phyloP scores from a whole-genome alignment of 64 coral and sea anemone genomes.

The Pocillopora verrucosa region DNA sequence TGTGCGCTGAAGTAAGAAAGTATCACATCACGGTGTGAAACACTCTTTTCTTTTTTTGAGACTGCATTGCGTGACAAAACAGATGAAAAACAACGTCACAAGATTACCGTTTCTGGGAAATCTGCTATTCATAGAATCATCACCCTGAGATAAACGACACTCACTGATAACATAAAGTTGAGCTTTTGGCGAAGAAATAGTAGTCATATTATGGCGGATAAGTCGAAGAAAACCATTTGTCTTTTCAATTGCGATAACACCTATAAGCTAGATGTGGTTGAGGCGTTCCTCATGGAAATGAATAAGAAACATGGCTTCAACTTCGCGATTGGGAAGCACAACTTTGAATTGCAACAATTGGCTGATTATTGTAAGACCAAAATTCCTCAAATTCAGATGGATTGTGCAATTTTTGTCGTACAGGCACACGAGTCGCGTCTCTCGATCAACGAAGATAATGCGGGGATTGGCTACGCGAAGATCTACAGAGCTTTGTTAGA shows the following conservation, averaged over 20 bases:
- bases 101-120: too few species aligned
- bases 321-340: not conserved
- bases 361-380: not conserved
- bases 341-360: slow-evolving; percentile 66
- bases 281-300: not conserved
- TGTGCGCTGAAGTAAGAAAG: too few species aligned
- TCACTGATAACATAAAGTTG: too few species aligned
- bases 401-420: slow-evolving; percentile 75
- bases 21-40: too few species aligned
- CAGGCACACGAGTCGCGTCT: slow-evolving; percentile 78
- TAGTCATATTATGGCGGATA: too few species aligned
- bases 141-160: too few species aligned
- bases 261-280: slow-evolving; percentile 45
- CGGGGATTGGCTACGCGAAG: slow-evolving; percentile 75
- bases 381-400: slow-evolving; percentile 5
- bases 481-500: slow-evolving; percentile 67
- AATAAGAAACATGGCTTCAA: not conserved
- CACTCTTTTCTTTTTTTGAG: too few species aligned
- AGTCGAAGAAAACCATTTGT: not conserved
- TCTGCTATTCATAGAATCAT: too few species aligned
- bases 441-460: slow-evolving; percentile 67
- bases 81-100: too few species aligned
- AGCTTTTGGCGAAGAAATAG: too few species aligned
- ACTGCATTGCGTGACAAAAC: too few species aligned
- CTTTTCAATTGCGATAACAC: slow-evolving; percentile 86